Base-by-base conservation (phyloP, 2,113 vertebrate species). In the Tylochromis polylepis region DNA sequence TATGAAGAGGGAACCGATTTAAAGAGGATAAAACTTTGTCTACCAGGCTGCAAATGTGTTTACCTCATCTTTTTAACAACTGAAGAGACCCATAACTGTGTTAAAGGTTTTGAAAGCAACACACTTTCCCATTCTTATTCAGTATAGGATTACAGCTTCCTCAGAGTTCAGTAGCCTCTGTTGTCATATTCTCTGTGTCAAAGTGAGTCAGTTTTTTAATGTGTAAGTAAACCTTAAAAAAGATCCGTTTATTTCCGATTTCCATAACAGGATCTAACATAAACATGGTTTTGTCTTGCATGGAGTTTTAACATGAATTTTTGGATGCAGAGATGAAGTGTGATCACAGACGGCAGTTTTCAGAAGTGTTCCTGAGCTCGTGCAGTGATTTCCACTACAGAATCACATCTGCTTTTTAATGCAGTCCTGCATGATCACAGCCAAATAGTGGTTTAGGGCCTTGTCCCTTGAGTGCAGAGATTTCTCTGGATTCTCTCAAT, bases 361-460 rank as follows among this genome's bases (percentile, higher is more conserved):
- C 51, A 11, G 65, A 49, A 20, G 70, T 29, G 24, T 0, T 75
- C 41, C 9, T 75, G 70, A 75, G 24, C 24, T 49, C 5, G 0
- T 49, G 70, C 43, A 75, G 2, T 31, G 70, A 20, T 75, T 75
- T 75, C 43, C 70, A 20, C 41, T 11, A 49, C 5, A 49, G 15
- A 75, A 29, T 75, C 15, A 46, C 70, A 49, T 75, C 70, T 75
- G 70, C 38, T 75, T 49, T 75, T 75, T 75, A 75, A 75, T 49
- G 43, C 70, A 75, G 0, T 3, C 29, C 67, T 29, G 22, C 67
- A 3, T 2, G 41, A 75, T 46, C 15, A 0, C 22, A 46, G 3
- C 41, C 41, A 7, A 75, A 49, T 11, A 49, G 1, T 4, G 16
- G 2, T 29, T 75, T 29, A 0, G 43, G 43, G 70, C 10, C 43